phyloP scores from a whole-genome alignment of 2,797 vertebrate genomes.

The Tympanoctomys barrerae region DNA sequence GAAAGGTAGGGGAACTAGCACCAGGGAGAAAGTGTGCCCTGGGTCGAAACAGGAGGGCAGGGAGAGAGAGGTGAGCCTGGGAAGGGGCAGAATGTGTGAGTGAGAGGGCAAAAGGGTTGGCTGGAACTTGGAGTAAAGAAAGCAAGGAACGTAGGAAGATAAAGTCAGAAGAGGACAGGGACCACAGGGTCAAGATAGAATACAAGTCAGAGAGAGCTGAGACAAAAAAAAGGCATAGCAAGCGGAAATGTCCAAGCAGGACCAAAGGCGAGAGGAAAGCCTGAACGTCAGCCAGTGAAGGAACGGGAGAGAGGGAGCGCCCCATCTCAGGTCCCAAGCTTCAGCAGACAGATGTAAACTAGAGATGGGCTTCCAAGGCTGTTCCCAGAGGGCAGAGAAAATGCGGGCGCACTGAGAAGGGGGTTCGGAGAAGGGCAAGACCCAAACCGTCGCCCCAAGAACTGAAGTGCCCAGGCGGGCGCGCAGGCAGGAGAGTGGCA shows the following conservation, averaged over 20 bases:
- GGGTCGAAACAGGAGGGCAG: not conserved
- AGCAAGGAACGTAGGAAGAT: not conserved
- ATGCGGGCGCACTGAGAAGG: constrained; percentile 20
- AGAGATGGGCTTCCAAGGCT: not conserved
- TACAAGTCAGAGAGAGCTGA: not conserved
- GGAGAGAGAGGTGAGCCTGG: not conserved
- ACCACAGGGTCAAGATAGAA: not conserved
- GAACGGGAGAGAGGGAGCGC: not conserved
- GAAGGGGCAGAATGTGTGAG: not conserved
- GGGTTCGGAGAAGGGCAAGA: constrained; percentile 41
- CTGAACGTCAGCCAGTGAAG: not conserved
- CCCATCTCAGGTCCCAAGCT: not conserved
- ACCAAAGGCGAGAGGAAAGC: constrained; percentile 38
- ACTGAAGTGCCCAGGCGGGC: constrained; percentile 45
- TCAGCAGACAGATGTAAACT: not conserved
- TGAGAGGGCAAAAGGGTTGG: not conserved
- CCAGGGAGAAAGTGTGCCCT: not conserved
- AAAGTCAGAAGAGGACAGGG: not conserved
- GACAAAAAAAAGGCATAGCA: not conserved
- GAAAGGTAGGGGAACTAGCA: not conserved
- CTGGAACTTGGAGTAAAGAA: not conserved
- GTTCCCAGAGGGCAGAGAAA: constrained; percentile 19
- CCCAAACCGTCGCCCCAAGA: constrained; percentile 57
- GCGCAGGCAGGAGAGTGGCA: constrained; percentile 48
- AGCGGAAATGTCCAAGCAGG: not conserved